Evolutionary conservation across 1,140 invertebrate genomes (phyloP).

Genomic region (Lasaia peninsularis): DNA sequence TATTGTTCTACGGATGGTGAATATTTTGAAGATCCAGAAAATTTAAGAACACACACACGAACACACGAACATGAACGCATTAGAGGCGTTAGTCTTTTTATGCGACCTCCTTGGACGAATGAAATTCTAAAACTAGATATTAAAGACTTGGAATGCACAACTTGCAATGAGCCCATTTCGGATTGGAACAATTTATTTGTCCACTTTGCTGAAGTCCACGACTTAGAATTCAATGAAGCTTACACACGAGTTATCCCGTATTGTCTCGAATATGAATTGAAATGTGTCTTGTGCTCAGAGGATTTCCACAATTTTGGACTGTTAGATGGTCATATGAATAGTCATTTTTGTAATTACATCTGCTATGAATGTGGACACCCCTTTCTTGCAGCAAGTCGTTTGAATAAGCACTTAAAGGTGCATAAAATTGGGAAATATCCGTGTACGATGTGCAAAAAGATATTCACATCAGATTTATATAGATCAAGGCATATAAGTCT

Average conservation of each 20-base stretch:
- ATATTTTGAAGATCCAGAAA: slow-evolving; percentile 40
- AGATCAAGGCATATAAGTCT: slow-evolving; percentile 37
- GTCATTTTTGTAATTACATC: slow-evolving; percentile 54
- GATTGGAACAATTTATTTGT: slow-evolving; percentile 53
- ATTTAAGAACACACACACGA: slow-evolving; percentile 39
- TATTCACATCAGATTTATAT: slow-evolving; percentile 47
- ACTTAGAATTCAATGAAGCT: slow-evolving; percentile 38
- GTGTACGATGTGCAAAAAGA: slow-evolving; percentile 45
- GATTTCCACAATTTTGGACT: slow-evolving; percentile 39
- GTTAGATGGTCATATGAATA: slow-evolving; percentile 59
- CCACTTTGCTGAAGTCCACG: slow-evolving; percentile 42
- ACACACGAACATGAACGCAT: slow-evolving; percentile 37
- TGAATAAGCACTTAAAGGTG: slow-evolving; percentile 46
- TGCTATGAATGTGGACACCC: slow-evolving; percentile 55
- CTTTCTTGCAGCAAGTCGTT: slow-evolving; percentile 35
- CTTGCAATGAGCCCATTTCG: slow-evolving; percentile 31
- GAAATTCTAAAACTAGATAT: slow-evolving; percentile 55
- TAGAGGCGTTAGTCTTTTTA: slow-evolving; percentile 33
- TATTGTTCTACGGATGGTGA: slow-evolving; percentile 46
- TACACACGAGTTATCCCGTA: slow-evolving; percentile 51
- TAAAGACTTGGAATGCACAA: slow-evolving; percentile 39
- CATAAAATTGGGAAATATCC: slow-evolving; percentile 40
- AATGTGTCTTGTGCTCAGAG: slow-evolving; percentile 44
- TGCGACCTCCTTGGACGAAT: slow-evolving; percentile 44
- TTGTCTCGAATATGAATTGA: slow-evolving; percentile 28